These are phyloP conservation scores for Tachysurus vachellii DNA, from an alignment of 2,113 vertebrate species.

Conservation along the genomic window DNA sequence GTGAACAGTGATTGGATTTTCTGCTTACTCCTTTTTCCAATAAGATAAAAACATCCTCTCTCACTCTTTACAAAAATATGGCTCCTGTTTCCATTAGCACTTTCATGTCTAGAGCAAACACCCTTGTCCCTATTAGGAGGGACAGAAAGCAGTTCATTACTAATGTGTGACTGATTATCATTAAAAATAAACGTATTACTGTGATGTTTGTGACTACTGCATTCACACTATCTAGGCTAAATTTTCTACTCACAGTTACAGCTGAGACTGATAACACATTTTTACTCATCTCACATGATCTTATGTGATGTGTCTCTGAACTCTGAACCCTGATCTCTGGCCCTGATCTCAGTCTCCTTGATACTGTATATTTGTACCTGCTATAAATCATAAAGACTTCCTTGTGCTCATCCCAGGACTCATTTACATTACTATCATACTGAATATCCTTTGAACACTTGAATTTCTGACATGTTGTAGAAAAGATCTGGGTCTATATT, in stretches of 20 bases:
- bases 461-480: not conserved
- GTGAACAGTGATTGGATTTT: constrained; percentile 16
- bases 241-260: not conserved
- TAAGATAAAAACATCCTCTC: not conserved
- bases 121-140: not conserved
- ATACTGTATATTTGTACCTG: not conserved
- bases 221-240: not conserved
- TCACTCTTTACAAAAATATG: not conserved
- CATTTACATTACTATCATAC: not conserved
- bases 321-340: not conserved
- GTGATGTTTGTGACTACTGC: not conserved
- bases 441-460: not conserved
- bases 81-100: constrained; percentile 8
- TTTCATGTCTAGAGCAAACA: not conserved
- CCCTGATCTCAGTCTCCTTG: not conserved
- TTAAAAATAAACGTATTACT: not conserved
- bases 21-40: not conserved
- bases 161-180: not conserved
- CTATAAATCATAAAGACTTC: not conserved
- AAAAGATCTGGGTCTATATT: too few species aligned
- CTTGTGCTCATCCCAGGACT: not conserved
- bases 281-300: not conserved
- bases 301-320: not conserved
- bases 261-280: not conserved
- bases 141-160: constrained; percentile 10